Evolutionary conservation across 2,797 vertebrate species (phyloP).

Genomic region (Ateles fusciceps): DNA sequence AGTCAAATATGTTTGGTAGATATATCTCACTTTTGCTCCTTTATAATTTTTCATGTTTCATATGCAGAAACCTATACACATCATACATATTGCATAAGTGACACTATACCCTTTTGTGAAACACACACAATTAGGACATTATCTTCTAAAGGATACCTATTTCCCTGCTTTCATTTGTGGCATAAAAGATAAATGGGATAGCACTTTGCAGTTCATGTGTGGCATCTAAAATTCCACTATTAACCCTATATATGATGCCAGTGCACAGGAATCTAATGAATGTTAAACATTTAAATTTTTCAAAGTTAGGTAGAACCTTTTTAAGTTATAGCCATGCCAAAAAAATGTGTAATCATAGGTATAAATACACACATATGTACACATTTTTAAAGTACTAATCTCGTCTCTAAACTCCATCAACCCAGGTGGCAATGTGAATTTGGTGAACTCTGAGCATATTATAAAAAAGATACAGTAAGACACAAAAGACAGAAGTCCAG

Average conservation of each 20-base stretch:
- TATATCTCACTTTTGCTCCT: background rate
- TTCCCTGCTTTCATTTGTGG: background rate
- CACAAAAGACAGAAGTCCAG: background rate
- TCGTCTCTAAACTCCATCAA: background rate
- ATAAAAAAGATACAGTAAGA: background rate
- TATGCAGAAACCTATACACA: background rate
- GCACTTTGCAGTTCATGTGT: background rate
- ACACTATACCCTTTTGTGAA: background rate
- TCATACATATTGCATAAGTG: background rate
- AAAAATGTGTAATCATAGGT: background rate
- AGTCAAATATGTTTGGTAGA: background rate
- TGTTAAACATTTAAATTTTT: background rate
- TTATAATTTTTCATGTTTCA: constrained; percentile 26
- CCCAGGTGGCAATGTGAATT: background rate
- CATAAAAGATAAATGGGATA: background rate
- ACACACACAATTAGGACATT: background rate
- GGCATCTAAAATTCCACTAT: background rate
- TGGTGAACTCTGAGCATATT: background rate
- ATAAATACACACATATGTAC: too few species aligned
- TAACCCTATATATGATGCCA: background rate
- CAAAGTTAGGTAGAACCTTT: background rate
- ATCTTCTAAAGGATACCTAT: background rate
- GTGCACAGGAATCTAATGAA: background rate
- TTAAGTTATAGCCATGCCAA: background rate
- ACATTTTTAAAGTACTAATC: background rate